Evolutionary conservation across 2,797 vertebrate genomes (phyloP).

Genomic region (Anolis apletophallus): DNA sequence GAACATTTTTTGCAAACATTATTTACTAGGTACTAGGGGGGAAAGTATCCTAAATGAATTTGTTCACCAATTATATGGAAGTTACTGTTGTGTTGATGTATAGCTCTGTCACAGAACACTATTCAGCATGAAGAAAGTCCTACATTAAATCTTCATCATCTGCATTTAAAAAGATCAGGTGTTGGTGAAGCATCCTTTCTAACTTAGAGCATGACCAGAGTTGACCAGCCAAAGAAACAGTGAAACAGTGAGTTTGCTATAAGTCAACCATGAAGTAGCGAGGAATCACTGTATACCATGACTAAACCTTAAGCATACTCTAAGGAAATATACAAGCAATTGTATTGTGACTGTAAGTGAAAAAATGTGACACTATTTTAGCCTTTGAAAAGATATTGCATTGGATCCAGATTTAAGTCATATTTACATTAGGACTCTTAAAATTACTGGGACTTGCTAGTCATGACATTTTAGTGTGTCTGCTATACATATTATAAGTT

Average conservation of each 20-base stretch:
- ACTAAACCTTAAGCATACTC: background rate
- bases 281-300: background rate
- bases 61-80: background rate
- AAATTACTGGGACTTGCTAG: background rate
- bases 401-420: background rate
- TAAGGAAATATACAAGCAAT: no score
- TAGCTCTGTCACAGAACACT: background rate
- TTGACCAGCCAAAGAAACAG: no score
- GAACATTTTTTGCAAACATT: no score
- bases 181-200: background rate
- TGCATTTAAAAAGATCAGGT: background rate
- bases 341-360: background rate
- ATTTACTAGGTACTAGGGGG: background rate
- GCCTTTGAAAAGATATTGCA: background rate
- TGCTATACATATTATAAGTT: background rate
- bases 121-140: background rate
- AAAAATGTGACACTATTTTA: background rate
- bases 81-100: background rate
- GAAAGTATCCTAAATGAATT: background rate
- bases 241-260: no score
- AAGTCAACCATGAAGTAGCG: no score
- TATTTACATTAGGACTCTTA: background rate
- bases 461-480: background rate
- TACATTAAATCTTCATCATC: background rate
- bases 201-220: no score